These are phyloP conservation scores for Siniperca undulata DNA, from an alignment of 2,797 vertebrate genomes.

Conservation along the genomic window DNA sequence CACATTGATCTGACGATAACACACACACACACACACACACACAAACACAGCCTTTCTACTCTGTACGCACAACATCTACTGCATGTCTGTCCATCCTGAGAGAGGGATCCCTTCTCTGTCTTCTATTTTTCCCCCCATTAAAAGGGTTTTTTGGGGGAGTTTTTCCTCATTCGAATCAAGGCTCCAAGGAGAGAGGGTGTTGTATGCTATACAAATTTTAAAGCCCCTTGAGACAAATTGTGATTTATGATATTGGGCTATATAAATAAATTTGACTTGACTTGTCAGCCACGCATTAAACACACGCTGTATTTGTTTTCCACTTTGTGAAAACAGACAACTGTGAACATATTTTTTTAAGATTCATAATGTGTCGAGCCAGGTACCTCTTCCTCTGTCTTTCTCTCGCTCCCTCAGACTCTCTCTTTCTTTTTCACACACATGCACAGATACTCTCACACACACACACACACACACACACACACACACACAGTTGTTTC, in stretches of 20 bases:
- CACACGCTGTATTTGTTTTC: slow-evolving; percentile 46
- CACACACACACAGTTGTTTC: slow-evolving; percentile 39
- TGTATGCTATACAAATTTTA: too few relatives aligned
- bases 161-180: too few relatives aligned
- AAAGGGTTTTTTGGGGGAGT: too few relatives aligned
- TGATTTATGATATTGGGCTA: too few relatives aligned
- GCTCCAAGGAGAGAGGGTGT: too few relatives aligned
- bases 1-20: slow-evolving; percentile 18
- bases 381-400: slow-evolving; percentile 20
- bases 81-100: too few relatives aligned
- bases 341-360: slow-evolving; percentile 34
- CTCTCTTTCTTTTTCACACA: slow-evolving; percentile 4
- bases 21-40: slow-evolving; percentile 2
- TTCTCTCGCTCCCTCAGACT: not conserved
- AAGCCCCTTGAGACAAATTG: too few relatives aligned
- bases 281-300: not conserved
- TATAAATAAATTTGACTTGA: too few relatives aligned
- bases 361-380: slow-evolving; percentile 31
- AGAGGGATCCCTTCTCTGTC: too few relatives aligned
- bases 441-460: slow-evolving; percentile 4
- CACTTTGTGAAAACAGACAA: slow-evolving; percentile 33
- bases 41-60: not conserved
- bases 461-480: slow-evolving; percentile 4
- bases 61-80: too few relatives aligned
- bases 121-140: too few relatives aligned